Evolutionary conservation across 2,797 vertebrate genomes (phyloP).

Genomic region (Aulostomus chinensis): DNA sequence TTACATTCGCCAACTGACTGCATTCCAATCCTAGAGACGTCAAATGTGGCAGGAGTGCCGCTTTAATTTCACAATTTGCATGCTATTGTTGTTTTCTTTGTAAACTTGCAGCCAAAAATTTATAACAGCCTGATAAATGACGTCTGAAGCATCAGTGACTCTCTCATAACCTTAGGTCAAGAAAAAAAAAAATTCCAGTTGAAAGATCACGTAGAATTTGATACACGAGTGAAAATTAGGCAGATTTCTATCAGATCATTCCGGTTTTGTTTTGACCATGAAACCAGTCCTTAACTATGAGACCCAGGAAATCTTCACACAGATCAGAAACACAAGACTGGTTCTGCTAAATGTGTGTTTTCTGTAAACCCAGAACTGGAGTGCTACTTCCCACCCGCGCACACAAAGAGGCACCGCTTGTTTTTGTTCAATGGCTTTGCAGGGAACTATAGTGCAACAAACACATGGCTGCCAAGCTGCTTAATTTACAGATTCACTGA

Average conservation of each 20-base stretch:
- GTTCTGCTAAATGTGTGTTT: conserved; percentile 3
- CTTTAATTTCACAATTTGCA: not conserved
- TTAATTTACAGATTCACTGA: conserved; percentile 33
- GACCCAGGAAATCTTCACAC: not conserved
- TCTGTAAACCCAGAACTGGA: conserved; percentile 49
- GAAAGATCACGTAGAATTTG: not conserved
- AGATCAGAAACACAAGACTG: conserved; percentile 14
- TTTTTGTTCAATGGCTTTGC: conserved; percentile 76
- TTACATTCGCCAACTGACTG: conserved; percentile 21
- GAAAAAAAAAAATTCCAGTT: conserved; percentile 41
- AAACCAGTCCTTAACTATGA: conserved; percentile 10
- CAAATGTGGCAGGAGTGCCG: too few relatives aligned
- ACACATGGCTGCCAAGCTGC: conserved; percentile 43
- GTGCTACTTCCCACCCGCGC: conserved; percentile 36
- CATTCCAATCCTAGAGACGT: conserved; percentile 2
- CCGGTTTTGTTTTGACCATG: conserved; percentile 43
- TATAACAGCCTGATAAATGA: too few relatives aligned
- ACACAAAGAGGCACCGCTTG: conserved; percentile 48
- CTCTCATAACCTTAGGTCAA: too few relatives aligned
- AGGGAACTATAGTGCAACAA: conserved; percentile 70
- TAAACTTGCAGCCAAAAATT: too few relatives aligned
- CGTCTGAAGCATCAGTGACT: too few relatives aligned
- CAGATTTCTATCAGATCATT: conserved; percentile 26
- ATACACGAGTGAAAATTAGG: conserved; percentile 6
- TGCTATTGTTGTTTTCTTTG: conserved; percentile 21